These are phyloP conservation scores for Eulemur macaco DNA, from an alignment of 2,113 vertebrate species.

Conservation along the genomic window DNA sequence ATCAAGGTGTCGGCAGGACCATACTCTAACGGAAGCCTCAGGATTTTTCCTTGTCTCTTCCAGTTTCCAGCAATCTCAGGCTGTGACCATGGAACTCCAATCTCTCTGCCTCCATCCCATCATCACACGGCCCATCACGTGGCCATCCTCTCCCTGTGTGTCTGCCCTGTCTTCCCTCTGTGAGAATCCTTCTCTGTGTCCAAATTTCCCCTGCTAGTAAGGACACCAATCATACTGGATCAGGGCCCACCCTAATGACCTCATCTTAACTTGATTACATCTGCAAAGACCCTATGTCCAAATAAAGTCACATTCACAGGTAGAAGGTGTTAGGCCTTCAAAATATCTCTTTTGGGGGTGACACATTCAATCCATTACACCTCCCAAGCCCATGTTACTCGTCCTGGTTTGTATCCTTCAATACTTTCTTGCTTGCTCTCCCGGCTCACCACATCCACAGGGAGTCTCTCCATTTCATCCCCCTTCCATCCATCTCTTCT, in stretches of 20 bases:
- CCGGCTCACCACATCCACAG: not conserved
- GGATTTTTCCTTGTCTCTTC: not conserved
- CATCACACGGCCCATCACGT: rapidly evolving
- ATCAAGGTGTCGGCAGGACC: not conserved
- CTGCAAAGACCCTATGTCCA: not conserved
- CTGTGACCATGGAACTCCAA: not conserved
- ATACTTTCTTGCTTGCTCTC: not conserved
- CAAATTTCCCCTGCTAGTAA: not conserved
- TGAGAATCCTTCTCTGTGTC: not conserved
- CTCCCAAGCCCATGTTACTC: not conserved
- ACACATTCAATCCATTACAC: not conserved
- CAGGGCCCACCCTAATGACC: not conserved
- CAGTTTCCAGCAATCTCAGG: not conserved
- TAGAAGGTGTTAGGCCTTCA: not conserved
- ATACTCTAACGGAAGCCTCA: not conserved
- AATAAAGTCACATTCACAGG: not conserved
- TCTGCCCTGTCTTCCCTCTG: not conserved
- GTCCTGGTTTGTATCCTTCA: not conserved
- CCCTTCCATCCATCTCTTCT: not conserved
- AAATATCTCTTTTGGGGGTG: not conserved
- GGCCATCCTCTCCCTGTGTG: not conserved
- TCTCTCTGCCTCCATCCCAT: not conserved
- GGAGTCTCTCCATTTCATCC: not conserved
- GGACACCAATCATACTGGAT: not conserved
- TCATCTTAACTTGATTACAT: not conserved